Evolutionary conservation across 2,888 invertebrate species (phyloP).

Genomic region (Hipparchia sbordonii): DNA sequence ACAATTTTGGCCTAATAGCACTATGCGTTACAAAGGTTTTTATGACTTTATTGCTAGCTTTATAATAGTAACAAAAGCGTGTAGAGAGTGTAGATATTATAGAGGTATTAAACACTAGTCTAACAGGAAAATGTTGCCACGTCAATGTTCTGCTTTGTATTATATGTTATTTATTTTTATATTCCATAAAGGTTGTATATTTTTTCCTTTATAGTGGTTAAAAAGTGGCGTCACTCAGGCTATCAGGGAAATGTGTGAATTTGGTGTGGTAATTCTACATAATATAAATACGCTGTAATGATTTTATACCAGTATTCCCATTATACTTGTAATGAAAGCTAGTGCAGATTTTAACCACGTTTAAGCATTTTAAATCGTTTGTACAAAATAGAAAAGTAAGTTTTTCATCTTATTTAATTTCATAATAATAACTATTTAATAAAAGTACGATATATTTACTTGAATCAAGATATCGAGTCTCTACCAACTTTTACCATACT

Average conservation of each 20-base stretch:
- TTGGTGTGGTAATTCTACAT: conserved; percentile 31
- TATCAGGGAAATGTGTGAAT: conserved; percentile 56
- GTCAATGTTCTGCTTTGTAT: conserved; percentile 80
- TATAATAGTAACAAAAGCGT: conserved; percentile 45
- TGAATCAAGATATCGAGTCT: conserved; percentile 23
- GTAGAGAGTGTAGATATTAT: conserved; percentile 71
- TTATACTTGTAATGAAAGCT: conserved; percentile 24
- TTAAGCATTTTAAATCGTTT: conserved; percentile 32
- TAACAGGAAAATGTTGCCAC: conserved; percentile 79
- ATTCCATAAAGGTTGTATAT: conserved; percentile 71
- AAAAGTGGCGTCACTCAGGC: conserved; percentile 62
- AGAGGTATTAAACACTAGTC: conserved; percentile 79
- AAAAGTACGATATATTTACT: conserved; percentile 20
- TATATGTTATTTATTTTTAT: conserved; percentile 80
- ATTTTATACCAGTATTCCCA: conserved; percentile 34
- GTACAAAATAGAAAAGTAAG: conserved; percentile 36
- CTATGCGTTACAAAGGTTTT: conserved; percentile 41
- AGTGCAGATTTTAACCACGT: conserved; percentile 30
- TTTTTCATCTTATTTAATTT: conserved; percentile 32
- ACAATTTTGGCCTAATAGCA: conserved; percentile 46
- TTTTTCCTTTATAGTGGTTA: conserved; percentile 58
- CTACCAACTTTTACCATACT: conserved; percentile 25
- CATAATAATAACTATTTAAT: conserved; percentile 24
- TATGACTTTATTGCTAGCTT: conserved; percentile 45
- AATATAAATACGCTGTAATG: conserved; percentile 18